Evolutionary conservation across 2,797 vertebrate genomes (phyloP).

Genomic region (Phrynocephalus vlangalii): DNA sequence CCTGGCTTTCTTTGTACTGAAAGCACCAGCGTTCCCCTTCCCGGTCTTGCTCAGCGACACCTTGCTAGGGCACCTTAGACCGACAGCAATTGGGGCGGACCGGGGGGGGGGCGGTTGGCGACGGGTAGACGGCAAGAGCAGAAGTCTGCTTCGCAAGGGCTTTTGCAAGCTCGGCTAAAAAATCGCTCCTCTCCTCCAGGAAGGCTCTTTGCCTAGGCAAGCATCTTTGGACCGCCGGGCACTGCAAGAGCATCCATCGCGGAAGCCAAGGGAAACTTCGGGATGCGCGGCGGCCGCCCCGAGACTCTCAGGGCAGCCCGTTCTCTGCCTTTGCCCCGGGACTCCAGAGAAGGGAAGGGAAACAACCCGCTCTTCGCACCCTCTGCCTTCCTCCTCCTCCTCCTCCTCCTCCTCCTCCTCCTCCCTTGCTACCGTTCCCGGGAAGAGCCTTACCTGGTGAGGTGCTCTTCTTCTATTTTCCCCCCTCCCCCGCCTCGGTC

Average conservation of each 20-base stretch:
- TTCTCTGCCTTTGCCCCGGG: neutral
- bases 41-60: neutral
- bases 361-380: no score
- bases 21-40: no score
- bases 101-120: neutral
- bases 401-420: neutral
- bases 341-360: neutral
- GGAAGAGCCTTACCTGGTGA: slow-evolving; percentile 3
- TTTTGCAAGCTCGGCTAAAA: neutral
- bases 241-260: no score
- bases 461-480: slow-evolving; percentile 47
- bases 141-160: neutral
- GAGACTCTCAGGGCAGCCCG: neutral
- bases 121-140: neutral
- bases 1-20: slow-evolving; percentile 6
- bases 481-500: slow-evolving; percentile 40
- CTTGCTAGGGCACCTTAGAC: neutral
- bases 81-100: no score
- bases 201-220: neutral
- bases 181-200: neutral
- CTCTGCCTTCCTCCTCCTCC: neutral
- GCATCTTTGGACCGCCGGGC: neutral
- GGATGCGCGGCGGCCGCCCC: neutral
- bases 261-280: slow-evolving; percentile 28
- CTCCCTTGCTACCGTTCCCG: neutral